These are phyloP conservation scores for Hydrotaea diabolus DNA, from an alignment of 2,888 invertebrate genomes.

Conservation along the genomic window DNA sequence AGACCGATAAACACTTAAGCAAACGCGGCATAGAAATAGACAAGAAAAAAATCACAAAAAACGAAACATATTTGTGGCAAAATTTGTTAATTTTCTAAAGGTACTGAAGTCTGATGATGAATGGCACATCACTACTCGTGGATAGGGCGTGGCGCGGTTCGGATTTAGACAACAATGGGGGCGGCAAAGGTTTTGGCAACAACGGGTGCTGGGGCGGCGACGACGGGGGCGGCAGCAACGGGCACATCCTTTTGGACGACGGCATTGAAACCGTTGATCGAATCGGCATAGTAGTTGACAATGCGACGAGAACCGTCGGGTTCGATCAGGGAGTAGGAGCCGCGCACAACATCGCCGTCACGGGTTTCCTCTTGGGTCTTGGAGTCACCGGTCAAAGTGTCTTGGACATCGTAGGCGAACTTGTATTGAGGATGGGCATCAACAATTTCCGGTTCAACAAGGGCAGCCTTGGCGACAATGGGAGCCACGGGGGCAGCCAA, in stretches of 20 bases:
- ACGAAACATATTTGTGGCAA: conserved; percentile 48
- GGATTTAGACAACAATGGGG: conserved; percentile 74
- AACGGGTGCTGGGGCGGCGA: conserved; percentile 76
- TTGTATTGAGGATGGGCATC: conserved; percentile 81
- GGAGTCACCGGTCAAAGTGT: conserved; percentile 81
- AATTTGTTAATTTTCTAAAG: conserved; percentile 25
- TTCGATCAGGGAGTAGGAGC: conserved; percentile 81
- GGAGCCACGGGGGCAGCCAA: conserved; percentile 69
- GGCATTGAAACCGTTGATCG: conserved; percentile 82
- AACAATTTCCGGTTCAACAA: conserved; percentile 77
- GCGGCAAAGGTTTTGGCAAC: conserved; percentile 75
- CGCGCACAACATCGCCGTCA: conserved; percentile 82
- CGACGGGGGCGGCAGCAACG: conserved; percentile 80
- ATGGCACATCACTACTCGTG: conserved; percentile 38
- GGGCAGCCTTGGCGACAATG: conserved; percentile 70
- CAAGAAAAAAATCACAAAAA: conserved; percentile 19
- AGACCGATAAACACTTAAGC: not conserved
- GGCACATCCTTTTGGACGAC: conserved; percentile 81
- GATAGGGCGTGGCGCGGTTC: not conserved
- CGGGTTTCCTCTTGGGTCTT: conserved; percentile 82
- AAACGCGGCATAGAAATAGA: not conserved
- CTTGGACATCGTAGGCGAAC: conserved; percentile 82
- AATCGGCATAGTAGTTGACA: conserved; percentile 82
- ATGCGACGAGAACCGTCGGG: conserved; percentile 81
- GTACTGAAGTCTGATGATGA: conserved; percentile 2